These are phyloP conservation scores for Triops longicaudatus DNA, from an alignment of 1,140 invertebrate genomes.

Conservation along the genomic window DNA sequence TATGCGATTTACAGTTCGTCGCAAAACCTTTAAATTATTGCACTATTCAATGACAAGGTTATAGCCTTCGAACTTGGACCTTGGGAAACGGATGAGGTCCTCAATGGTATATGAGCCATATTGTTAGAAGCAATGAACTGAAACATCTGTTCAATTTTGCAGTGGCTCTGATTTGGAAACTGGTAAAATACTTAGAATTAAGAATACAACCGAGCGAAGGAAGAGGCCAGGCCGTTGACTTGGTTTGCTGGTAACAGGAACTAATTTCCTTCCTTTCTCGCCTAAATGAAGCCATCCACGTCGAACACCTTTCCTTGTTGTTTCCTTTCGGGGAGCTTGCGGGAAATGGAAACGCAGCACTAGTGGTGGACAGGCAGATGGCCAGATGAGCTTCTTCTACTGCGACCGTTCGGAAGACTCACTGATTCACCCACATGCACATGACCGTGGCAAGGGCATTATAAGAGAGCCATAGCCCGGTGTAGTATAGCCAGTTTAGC, in stretches of 20 bases:
- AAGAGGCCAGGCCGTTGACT: not conserved
- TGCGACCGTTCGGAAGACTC: not conserved
- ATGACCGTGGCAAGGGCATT: slow-evolving; percentile 11
- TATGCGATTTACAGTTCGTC: no score
- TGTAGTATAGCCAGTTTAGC: not conserved
- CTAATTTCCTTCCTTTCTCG: slow-evolving; percentile 15
- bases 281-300: slow-evolving; percentile 14
- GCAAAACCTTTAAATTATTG: no score
- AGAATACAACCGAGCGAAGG: no score
- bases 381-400: not conserved
- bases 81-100: no score
- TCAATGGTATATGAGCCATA: no score
- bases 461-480: not conserved
- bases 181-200: no score
- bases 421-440: slow-evolving; percentile 4
- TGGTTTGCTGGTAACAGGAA: not conserved
- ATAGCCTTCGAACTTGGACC: no score
- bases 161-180: no score
- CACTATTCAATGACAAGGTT: no score
- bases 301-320: slow-evolving; percentile 15
- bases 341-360: not conserved
- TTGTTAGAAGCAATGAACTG: no score
- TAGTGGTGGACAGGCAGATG: not conserved
- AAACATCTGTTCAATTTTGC: no score
- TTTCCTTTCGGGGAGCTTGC: not conserved